Percentiles rank a stretch among this genome's conserved stretches.
These are phyloP conservation scores for Bombylius discolor DNA, from an alignment of 2,888 invertebrate genomes.

Conservation along the genomic window DNA sequence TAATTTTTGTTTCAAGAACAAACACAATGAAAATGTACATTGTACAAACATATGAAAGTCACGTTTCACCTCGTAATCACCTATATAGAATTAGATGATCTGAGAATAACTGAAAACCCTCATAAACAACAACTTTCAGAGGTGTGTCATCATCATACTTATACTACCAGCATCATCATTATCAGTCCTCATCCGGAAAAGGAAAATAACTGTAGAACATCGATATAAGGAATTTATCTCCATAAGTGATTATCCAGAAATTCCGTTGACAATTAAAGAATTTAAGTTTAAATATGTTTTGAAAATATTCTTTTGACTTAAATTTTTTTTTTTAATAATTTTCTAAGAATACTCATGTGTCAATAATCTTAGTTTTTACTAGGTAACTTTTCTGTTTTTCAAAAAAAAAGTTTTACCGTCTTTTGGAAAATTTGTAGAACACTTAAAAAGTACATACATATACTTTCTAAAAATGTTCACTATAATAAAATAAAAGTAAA, in stretches of 20 bases:
- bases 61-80: conserved; percentile 13
- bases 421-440: no score
- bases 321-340: no score
- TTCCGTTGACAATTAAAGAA: conserved; percentile 53
- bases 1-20: not conserved
- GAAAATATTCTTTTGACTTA: no score
- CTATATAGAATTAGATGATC: conserved; percentile 7
- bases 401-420: no score
- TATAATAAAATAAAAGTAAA: no score
- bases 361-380: no score
- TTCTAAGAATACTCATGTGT: no score
- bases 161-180: not conserved
- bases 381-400: no score
- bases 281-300: not conserved
- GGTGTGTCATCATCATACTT: conserved; percentile 27
- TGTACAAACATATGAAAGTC: conserved; percentile 18
- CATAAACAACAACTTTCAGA: conserved; percentile 15
- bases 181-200: not conserved
- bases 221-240: conserved; percentile 77
- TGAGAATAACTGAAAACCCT: conserved; percentile 10
- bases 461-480: no score
- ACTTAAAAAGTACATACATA: no score
- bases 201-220: conserved; percentile 36
- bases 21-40: no score
- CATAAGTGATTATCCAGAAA: conserved; percentile 71